Conservation (phyloP, 30 jellyfish, hydroid and myxozoan genomes). For the Pseudorhiza aurosa region DNA sequence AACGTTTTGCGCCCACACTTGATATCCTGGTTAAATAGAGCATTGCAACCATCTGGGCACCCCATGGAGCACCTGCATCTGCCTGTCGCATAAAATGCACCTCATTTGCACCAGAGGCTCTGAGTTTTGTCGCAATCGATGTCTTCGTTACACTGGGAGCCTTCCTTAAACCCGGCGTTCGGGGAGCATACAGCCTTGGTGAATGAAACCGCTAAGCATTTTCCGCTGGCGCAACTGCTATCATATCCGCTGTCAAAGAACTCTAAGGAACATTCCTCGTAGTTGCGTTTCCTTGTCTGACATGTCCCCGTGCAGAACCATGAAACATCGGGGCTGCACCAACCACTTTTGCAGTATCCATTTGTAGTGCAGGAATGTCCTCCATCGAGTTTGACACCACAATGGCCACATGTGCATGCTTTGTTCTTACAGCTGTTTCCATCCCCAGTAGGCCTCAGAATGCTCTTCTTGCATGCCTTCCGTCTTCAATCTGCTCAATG, state of each 20-base stretch:
- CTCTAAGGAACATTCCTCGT: constrained; percentile 20
- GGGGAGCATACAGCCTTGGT: constrained; percentile 42
- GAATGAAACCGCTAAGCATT: constrained; percentile 21
- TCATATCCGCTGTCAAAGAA: constrained; percentile 19
- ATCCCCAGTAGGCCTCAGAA: constrained; percentile 14
- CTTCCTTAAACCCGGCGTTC: constrained; percentile 18
- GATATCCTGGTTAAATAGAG: constrained; percentile 24
- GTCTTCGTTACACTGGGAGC: constrained; percentile 43
- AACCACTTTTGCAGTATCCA: constrained; percentile 33
- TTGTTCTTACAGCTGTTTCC: constrained; percentile 22
- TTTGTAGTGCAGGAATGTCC: constrained; percentile 14
- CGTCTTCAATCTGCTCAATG: not conserved
- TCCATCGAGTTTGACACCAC: constrained; percentile 11
- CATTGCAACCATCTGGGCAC: constrained; percentile 47
- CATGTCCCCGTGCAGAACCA: constrained; percentile 31
- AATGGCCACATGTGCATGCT: constrained; percentile 32
- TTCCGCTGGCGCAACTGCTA: constrained; percentile 22
- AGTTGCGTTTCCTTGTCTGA: not conserved
- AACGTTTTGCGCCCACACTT: constrained; percentile 35
- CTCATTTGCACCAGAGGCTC: constrained; percentile 50
- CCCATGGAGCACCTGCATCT: constrained; percentile 28
- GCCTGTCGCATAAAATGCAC: constrained; percentile 36
- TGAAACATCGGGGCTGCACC: constrained; percentile 23
- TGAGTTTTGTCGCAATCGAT: constrained; percentile 44
- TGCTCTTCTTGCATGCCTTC: constrained; percentile 11